Conservation (phyloP, 2,113 vertebrate species). For the Piaya cayana region DNA sequence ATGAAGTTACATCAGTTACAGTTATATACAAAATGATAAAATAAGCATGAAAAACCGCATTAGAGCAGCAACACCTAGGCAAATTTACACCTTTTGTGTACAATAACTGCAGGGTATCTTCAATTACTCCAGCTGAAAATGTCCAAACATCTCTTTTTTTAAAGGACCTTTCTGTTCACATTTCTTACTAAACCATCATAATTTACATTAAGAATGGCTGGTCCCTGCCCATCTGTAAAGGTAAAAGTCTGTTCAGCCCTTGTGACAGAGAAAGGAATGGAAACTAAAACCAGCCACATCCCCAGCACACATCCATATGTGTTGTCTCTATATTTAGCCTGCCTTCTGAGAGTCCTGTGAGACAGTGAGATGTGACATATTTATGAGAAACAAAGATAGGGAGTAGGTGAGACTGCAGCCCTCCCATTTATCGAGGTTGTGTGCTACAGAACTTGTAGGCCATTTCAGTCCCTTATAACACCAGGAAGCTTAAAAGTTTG, state of each 20-base stretch:
- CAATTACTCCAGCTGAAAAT: neutral
- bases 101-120: neutral
- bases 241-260: neutral
- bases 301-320: neutral
- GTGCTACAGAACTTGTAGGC: neutral
- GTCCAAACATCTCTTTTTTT: neutral
- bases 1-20: neutral
- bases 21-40: neutral
- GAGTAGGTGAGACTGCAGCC: neutral
- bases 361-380: neutral
- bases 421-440: neutral
- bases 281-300: neutral
- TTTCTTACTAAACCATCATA: neutral
- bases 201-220: neutral
- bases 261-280: neutral
- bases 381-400: neutral
- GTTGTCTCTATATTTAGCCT: neutral
- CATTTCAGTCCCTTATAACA: neutral
- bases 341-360: neutral
- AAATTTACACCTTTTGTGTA: neutral
- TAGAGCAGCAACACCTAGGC: conserved; percentile 9
- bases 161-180: neutral
- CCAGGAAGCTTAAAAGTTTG: too few species aligned
- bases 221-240: neutral
- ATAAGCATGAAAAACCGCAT: neutral